phyloP scores from a whole-genome alignment of 37 sponge, comb jelly and placozoan genomes.

The Trichoplax adhaerens region DNA sequence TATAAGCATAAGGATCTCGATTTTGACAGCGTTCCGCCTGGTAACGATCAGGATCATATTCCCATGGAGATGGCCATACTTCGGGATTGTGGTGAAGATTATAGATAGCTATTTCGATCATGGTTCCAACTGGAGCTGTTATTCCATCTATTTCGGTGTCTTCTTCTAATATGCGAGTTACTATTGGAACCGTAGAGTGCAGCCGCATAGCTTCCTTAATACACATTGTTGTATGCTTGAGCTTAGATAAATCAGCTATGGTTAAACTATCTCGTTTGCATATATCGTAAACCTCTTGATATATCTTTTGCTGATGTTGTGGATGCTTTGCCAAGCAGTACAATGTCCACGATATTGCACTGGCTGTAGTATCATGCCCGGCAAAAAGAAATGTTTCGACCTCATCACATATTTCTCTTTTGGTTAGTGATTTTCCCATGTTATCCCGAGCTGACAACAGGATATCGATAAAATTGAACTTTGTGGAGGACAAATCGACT shows the following conservation, averaged over 20 bases:
- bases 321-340: no score
- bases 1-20: conserved; percentile 36
- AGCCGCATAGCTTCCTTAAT: conserved; percentile 83
- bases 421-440: no score
- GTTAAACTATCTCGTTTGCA: no score
- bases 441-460: no score
- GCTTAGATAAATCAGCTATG: conserved; percentile 36
- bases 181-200: conserved; percentile 35
- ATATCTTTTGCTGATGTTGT: no score
- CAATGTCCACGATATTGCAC: no score
- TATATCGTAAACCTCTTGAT: no score
- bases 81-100: conserved; percentile 27
- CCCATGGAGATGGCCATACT: conserved; percentile 17
- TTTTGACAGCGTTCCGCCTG: conserved; percentile 13
- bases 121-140: not conserved
- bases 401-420: no score
- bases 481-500: no score
- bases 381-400: no score
- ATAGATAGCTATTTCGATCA: conserved; percentile 14
- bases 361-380: no score
- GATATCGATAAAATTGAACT: no score
- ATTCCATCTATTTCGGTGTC: conserved; percentile 24
- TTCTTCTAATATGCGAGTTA: conserved; percentile 15
- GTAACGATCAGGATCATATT: conserved; percentile 49
- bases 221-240: conserved; percentile 49